These are phyloP conservation scores for Phyllotreta cruciferae DNA, from an alignment of 2,888 invertebrate genomes.

Conservation along the genomic window DNA sequence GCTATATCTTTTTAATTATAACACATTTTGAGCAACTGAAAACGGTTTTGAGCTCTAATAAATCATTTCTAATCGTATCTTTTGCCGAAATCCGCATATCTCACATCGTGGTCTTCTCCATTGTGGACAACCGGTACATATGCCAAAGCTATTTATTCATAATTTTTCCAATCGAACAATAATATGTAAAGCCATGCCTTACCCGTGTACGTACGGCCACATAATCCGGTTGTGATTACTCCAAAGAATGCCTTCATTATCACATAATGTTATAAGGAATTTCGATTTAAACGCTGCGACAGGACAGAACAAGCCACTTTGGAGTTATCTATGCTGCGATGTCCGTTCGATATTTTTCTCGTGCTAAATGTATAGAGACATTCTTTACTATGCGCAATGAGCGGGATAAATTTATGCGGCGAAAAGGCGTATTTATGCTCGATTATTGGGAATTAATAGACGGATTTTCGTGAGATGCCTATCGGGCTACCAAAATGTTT, in stretches of 20 bases:
- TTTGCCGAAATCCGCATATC: too few relatives aligned
- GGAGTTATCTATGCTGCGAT: slow-evolving; percentile 15
- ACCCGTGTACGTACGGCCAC: slow-evolving; percentile 27
- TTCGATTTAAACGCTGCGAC: slow-evolving; percentile 30
- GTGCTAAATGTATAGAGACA: not conserved
- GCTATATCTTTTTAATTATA: too few relatives aligned
- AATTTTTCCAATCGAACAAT: slow-evolving; percentile 21
- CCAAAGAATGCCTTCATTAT: slow-evolving; percentile 43
- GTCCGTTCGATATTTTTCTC: not conserved
- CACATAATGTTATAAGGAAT: slow-evolving; percentile 44
- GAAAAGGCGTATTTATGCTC: not conserved
- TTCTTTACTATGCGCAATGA: not conserved
- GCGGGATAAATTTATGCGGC: too few relatives aligned
- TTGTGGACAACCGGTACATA: slow-evolving; percentile 3
- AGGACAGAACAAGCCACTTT: slow-evolving; percentile 23
- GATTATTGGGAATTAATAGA: not conserved
- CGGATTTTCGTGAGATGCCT: slow-evolving; percentile 10
- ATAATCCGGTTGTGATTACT: slow-evolving; percentile 33
- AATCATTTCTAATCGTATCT: too few relatives aligned
- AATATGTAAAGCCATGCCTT: slow-evolving; percentile 30
- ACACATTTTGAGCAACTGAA: too few relatives aligned
- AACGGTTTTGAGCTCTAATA: too few relatives aligned
- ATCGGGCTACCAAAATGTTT: slow-evolving; percentile 15
- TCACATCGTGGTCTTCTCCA: too few relatives aligned
- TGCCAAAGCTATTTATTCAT: slow-evolving; percentile 5